Evolutionary conservation across 2,113 vertebrate species (phyloP), one percentile per base, ranked within the genome.

Genomic region (Pyrgilauda ruficollis): DNA sequence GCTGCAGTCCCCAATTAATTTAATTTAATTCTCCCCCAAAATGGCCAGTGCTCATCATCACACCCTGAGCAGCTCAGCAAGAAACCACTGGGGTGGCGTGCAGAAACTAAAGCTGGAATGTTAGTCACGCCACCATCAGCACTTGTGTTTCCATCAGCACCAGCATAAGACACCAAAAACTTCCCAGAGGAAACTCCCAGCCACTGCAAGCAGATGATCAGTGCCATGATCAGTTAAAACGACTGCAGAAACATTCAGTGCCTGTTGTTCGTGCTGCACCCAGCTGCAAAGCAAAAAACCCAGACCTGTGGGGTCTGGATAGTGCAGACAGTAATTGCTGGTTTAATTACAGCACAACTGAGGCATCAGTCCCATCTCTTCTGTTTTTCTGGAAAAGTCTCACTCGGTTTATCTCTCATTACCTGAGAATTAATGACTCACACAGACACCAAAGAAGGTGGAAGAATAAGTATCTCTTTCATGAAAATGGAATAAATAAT

Each of bases 101-200:
- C n/a, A 76, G 39, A 19, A 41, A 33, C 18, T 55, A 31, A 31
- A 41, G 35, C 30, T 22, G 66, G 49, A 64, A 50, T 2, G 13
- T 33, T 44, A 18, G 37, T 46, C 0, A 0, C 0, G 0, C 33
- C 41, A 84, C 70, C 23, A 35, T 0, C 0, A 78, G 74, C 1
- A 0, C 69, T 67, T 35, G 18, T 20, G 33, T 69, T 87, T 49
- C 49, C 3, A 1, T 22, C 61, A 63, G 23, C 1, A 3, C 62
- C 41, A 1, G 5, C 18, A 16, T 23, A 41, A 52, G 43, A 13
- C 13, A 67, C 7, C 31, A 68, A 14, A 93, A 87, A 47, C 58
- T 93, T 69, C 19, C 11, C 33, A 59, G 61, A 88, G 46, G 47
- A 89, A 78, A 50, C 8, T 11, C 68, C n/a, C 33, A 77, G 28